Conservation (phyloP, 2,797 vertebrate species). For the Chelon auratus region DNA sequence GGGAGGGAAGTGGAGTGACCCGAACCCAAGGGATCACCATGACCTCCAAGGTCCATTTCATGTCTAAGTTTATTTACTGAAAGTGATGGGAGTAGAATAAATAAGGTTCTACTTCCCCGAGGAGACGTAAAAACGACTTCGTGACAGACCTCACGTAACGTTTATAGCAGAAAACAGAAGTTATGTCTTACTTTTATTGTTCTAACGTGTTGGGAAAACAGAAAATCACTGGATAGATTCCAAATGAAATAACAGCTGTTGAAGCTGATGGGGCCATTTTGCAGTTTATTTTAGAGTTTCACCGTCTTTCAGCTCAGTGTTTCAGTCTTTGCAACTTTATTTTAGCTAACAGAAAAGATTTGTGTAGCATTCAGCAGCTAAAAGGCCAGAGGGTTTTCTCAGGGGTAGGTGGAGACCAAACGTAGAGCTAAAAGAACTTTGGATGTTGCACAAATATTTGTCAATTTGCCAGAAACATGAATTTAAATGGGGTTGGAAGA, state of each 20-base stretch:
- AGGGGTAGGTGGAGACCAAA: no score
- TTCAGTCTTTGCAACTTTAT: not conserved
- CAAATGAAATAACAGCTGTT: no score
- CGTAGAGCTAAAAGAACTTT: no score
- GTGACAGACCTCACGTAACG: not conserved
- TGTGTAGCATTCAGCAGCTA: no score
- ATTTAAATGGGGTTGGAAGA: not conserved
- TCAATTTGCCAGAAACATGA: not conserved
- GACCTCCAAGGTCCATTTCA: slow-evolving; percentile 44
- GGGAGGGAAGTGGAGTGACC: slow-evolving; percentile 1
- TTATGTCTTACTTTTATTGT: no score
- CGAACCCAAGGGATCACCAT: not conserved
- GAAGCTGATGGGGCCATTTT: no score
- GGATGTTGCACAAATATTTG: not conserved
- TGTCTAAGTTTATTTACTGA: slow-evolving; percentile 36
- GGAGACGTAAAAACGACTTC: not conserved
- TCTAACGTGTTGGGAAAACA: no score
- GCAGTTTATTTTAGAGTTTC: not conserved
- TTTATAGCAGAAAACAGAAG: no score
- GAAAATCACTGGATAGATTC: no score
- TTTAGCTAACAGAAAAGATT: not conserved
- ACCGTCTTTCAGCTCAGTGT: not conserved
- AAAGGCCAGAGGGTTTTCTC: no score
- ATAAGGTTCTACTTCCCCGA: not conserved
- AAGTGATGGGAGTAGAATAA: slow-evolving; percentile 11